Conservation (phyloP, 1,140 invertebrate species). For the Polypedilum pembai region DNA sequence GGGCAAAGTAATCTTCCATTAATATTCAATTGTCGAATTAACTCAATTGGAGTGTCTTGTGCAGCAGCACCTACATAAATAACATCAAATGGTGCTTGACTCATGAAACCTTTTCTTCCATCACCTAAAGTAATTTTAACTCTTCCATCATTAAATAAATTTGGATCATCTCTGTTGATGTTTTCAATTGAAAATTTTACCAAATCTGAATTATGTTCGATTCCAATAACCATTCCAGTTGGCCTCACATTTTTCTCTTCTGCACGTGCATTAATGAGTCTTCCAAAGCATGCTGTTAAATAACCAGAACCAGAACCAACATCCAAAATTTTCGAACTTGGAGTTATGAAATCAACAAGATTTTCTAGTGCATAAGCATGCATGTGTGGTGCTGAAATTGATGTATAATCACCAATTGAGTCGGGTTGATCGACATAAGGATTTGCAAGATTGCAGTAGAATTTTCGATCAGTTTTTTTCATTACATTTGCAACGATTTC, state of each 20-base stretch:
- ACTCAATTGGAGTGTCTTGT: conserved; percentile 60
- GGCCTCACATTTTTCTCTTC: conserved; percentile 47
- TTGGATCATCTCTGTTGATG: conserved; percentile 65
- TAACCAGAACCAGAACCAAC: conserved; percentile 95
- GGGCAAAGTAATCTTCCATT: conserved; percentile 88
- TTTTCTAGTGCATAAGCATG: conserved; percentile 90
- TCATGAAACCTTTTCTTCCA: conserved; percentile 66
- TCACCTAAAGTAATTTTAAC: conserved; percentile 74
- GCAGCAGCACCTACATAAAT: conserved; percentile 93
- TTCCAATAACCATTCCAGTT: conserved; percentile 67
- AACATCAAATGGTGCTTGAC: conserved; percentile 78
- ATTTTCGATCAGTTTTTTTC: conserved; percentile 73
- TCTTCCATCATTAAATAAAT: conserved; percentile 55
- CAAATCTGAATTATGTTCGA: conserved; percentile 87
- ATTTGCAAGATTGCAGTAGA: conserved; percentile 58
- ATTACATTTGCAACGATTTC: conserved; percentile 75
- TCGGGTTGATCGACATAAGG: conserved; percentile 88
- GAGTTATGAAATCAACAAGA: conserved; percentile 67
- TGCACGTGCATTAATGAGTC: conserved; percentile 36
- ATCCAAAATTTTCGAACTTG: conserved; percentile 78
- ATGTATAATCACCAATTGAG: conserved; percentile 80
- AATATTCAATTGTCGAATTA: conserved; percentile 55
- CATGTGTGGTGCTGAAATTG: conserved; percentile 98
- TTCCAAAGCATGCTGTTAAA: conserved; percentile 86
- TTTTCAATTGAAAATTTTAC: conserved; percentile 68